Evolutionary conservation across 2,113 vertebrate species (phyloP).

Genomic region (Syngnathus typhle): DNA sequence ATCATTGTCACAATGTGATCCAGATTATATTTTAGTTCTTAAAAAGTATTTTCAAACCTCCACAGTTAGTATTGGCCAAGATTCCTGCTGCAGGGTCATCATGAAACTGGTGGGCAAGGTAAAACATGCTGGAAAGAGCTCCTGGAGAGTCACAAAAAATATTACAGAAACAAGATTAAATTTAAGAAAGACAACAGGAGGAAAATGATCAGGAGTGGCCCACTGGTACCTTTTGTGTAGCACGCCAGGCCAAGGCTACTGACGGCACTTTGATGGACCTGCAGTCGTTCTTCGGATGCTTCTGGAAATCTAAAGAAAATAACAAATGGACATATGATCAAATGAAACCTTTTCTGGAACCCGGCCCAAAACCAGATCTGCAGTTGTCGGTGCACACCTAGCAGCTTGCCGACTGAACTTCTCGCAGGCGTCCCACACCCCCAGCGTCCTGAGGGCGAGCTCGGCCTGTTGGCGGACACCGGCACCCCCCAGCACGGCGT

Average conservation of each 20-base stretch:
- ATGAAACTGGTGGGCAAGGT: constrained; percentile 59
- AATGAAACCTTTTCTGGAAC: neutral
- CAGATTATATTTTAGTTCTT: neutral
- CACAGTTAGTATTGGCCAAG: constrained; percentile 67
- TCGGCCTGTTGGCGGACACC: constrained; percentile 46
- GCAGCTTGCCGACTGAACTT: constrained; percentile 49
- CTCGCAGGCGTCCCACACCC: constrained; percentile 52
- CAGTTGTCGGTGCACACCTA: constrained; percentile 30
- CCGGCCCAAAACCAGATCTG: neutral
- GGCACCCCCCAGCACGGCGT: constrained; percentile 58
- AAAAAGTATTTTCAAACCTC: constrained; percentile 40
- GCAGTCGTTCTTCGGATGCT: constrained; percentile 43
- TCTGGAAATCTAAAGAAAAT: constrained; percentile 41
- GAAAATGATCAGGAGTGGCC: neutral
- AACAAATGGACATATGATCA: neutral
- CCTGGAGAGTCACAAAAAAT: constrained; percentile 27
- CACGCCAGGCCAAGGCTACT: constrained; percentile 61
- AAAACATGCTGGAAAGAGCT: constrained; percentile 61
- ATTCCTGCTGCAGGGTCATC: constrained; percentile 52
- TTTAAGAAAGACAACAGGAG: too few relatives aligned
- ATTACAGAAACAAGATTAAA: neutral
- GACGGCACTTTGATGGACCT: constrained; percentile 63
- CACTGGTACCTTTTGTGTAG: constrained; percentile 57
- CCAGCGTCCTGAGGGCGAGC: constrained; percentile 50
- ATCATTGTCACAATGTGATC: neutral